These are phyloP conservation scores for Epirrhoe alternata DNA, from an alignment of 2,888 invertebrate genomes.

Conservation along the genomic window DNA sequence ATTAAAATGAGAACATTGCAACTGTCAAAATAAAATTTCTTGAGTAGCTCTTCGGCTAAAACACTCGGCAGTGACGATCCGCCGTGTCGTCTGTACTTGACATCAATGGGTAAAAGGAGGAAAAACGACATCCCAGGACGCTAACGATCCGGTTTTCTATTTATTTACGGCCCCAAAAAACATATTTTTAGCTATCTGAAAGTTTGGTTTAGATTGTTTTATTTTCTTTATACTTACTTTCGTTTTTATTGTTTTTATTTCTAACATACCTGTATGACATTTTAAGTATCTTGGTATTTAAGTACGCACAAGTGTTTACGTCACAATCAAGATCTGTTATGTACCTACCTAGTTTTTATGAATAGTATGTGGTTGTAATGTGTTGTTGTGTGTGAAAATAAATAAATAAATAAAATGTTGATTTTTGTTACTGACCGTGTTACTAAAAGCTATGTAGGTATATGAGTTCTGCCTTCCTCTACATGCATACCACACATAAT, in stretches of 20 bases:
- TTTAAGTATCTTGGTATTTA: no score
- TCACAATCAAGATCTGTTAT: no score
- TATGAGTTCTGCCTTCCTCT: no score
- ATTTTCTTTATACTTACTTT: no score
- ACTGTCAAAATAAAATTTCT: not conserved
- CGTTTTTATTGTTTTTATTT: no score
- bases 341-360: no score
- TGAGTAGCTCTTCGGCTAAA: conserved; percentile 34
- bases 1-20: not conserved
- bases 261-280: no score
- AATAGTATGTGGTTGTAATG: not conserved
- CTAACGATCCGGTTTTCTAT: conserved; percentile 45
- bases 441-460: no score
- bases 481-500: no score
- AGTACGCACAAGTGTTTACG: no score
- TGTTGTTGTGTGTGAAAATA: not conserved
- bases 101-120: conserved; percentile 54
- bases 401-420: not conserved
- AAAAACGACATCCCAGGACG: conserved; percentile 51
- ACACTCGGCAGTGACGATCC: conserved; percentile 47
- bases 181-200: conserved; percentile 2
- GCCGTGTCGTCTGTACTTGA: conserved; percentile 57
- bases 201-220: not conserved
- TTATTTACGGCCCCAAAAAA: conserved; percentile 26
- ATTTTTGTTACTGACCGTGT: no score